Base-by-base conservation (phyloP, 2,888 invertebrate species). In the Blera fallax region DNA sequence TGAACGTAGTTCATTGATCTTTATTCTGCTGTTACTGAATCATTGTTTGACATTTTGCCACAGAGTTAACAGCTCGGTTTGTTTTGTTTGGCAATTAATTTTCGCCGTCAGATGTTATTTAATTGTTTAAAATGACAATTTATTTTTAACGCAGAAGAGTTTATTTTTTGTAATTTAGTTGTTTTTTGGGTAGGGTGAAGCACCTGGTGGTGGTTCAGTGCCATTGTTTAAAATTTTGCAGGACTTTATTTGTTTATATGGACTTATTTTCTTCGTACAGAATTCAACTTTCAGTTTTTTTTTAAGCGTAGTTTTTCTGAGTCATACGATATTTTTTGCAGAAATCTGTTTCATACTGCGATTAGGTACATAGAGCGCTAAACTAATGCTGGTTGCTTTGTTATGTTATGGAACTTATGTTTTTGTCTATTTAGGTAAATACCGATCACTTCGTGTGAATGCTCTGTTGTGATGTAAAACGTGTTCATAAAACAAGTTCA, bases 1-100 rank as follows among this genome's bases (percentile, higher is more conserved):
- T 27, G 37, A 58, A 58, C 16, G 16, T 16, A 50, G 62, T 60
- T 70, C 52, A 77, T 78, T 70, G 62, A 69, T 77, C 67, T 14
- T 10, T 1, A 27, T 27, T 27, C 40, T 37, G 34, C 18, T 50
- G 37, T 8, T 32, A 14, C 10, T 73, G 78, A 70, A 40, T 79
- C 78, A 79, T 72, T 54, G 58, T 50, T 58, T 43, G 29, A 24
- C 3, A 34, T 16, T 50, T 67, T 56, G 65, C 40, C 64, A 64
- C 45, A 62, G 32, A 24, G 29, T 45, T 14, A 11, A 16, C 16
- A 21, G 18, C 8, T 27, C 24, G 18, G 11, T 34, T 24, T 58
- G 16, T 48, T 45, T 60, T 62, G 34, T 45, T 70, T 50, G 5
- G 34, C 50, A 67, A 60, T 52, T 67, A 37, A 58, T 29, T 69